A percentile compares a stretch with the other conserved stretches of the same genome.
Evolutionary conservation across 1,140 invertebrate species (phyloP).

Genomic region (Zophobas morio): DNA sequence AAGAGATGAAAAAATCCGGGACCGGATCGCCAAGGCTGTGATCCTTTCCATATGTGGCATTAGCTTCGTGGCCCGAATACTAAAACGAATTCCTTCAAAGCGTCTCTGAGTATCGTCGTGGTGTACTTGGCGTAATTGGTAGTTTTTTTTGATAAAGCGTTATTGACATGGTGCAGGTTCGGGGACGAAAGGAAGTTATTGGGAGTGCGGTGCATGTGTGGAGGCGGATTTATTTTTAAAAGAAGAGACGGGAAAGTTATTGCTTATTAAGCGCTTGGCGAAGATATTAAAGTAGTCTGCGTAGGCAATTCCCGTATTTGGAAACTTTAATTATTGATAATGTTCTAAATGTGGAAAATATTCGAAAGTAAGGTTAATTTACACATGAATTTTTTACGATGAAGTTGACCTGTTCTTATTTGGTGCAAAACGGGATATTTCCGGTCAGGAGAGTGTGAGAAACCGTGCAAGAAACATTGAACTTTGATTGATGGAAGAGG

Average conservation of each 20-base stretch:
- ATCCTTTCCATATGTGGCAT: conserved; percentile 40
- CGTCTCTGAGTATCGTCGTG: conserved; percentile 7
- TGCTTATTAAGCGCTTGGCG: background rate
- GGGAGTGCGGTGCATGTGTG: no score
- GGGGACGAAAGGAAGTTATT: no score
- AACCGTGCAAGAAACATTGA: no score
- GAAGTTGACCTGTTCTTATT: no score
- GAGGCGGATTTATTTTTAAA: background rate
- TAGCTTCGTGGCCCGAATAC: conserved; percentile 29
- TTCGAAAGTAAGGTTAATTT: no score
- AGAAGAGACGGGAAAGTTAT: background rate
- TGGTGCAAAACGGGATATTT: no score
- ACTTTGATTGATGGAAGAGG: no score
- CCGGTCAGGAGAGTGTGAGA: no score
- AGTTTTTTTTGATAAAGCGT: background rate
- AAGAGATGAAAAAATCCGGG: conserved; percentile 36
- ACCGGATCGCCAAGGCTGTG: conserved; percentile 36
- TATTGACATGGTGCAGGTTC: background rate
- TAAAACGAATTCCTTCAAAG: conserved; percentile 13
- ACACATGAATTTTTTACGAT: no score
- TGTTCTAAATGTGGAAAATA: background rate
- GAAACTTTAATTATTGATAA: background rate
- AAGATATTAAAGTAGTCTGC: conserved; percentile 4
- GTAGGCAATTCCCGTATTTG: conserved; percentile 8
- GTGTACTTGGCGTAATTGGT: background rate